Evolutionary conservation across 2,888 invertebrate species (phyloP).

Genomic region (Yponomeuta evonymella): DNA sequence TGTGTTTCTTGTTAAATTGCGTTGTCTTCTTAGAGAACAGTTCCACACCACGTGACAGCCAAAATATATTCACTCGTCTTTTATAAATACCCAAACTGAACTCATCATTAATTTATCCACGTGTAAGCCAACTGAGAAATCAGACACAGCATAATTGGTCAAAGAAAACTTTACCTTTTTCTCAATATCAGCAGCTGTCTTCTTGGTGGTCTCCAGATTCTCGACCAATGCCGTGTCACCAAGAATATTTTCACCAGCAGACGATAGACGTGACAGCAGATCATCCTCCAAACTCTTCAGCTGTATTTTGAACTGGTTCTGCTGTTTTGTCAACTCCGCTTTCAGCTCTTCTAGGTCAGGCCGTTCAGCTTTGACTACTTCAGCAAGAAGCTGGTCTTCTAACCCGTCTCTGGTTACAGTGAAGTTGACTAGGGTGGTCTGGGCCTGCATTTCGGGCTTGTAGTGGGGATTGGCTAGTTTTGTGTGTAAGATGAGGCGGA

Average conservation of each 20-base stretch:
- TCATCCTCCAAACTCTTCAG: constrained; percentile 95
- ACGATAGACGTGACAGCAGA: constrained; percentile 90
- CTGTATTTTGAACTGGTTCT: constrained; percentile 97
- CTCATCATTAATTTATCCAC: too few relatives aligned
- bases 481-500: constrained; percentile 93
- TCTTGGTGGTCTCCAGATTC: constrained; percentile 96
- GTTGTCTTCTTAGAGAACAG: too few relatives aligned
- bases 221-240: constrained; percentile 97
- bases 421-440: constrained; percentile 97
- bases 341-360: constrained; percentile 97
- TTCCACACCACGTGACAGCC: too few relatives aligned
- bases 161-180: constrained; percentile 77
- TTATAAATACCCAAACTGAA: too few relatives aligned
- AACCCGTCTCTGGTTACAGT: constrained; percentile 97
- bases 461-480: constrained; percentile 98
- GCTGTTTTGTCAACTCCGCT: constrained; percentile 95
- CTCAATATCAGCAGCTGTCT: constrained; percentile 97
- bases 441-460: constrained; percentile 99
- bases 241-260: constrained; percentile 94
- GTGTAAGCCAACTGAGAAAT: too few relatives aligned
- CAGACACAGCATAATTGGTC: not conserved
- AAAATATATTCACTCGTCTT: too few relatives aligned
- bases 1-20: too few relatives aligned
- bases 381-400: constrained; percentile 96
- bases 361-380: constrained; percentile 97